phyloP scores from a whole-genome alignment of 2,113 vertebrate species.

The Blennius ocellaris region DNA sequence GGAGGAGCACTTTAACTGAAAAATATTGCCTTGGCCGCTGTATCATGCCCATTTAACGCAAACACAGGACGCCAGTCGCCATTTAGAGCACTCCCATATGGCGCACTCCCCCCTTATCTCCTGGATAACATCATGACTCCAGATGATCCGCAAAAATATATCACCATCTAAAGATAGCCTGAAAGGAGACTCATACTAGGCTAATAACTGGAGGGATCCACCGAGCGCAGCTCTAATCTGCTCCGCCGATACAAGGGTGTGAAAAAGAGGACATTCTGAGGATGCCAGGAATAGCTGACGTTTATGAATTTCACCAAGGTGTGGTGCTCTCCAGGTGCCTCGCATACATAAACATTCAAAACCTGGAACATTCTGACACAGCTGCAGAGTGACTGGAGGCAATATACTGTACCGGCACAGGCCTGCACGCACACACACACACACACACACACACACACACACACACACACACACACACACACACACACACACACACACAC shows the following conservation, averaged over 20 bases:
- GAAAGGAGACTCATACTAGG: slow-evolving; percentile 37
- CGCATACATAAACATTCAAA: slow-evolving; percentile 77
- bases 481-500: slow-evolving; percentile 34
- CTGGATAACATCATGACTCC: slow-evolving; percentile 64
- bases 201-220: slow-evolving; percentile 73
- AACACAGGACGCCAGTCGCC: slow-evolving; percentile 69
- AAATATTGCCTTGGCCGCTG: slow-evolving; percentile 87
- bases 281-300: slow-evolving; percentile 79
- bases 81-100: slow-evolving; percentile 71
- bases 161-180: slow-evolving; percentile 63
- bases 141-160: slow-evolving; percentile 70
- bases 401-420: slow-evolving; percentile 76
- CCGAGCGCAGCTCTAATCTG: slow-evolving; percentile 70
- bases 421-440: slow-evolving; percentile 73
- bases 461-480: slow-evolving; percentile 51
- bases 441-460: slow-evolving; percentile 38
- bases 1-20: slow-evolving; percentile 85
- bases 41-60: slow-evolving; percentile 79
- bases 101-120: slow-evolving; percentile 61
- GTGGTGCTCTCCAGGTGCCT: slow-evolving; percentile 88
- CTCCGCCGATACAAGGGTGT: slow-evolving; percentile 50
- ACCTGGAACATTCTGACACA: slow-evolving; percentile 79
- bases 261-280: slow-evolving; percentile 74
- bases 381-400: slow-evolving; percentile 84
- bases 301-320: slow-evolving; percentile 83